Conservation (phyloP, 2,113 vertebrate species). For the Irena cyanogastra region DNA sequence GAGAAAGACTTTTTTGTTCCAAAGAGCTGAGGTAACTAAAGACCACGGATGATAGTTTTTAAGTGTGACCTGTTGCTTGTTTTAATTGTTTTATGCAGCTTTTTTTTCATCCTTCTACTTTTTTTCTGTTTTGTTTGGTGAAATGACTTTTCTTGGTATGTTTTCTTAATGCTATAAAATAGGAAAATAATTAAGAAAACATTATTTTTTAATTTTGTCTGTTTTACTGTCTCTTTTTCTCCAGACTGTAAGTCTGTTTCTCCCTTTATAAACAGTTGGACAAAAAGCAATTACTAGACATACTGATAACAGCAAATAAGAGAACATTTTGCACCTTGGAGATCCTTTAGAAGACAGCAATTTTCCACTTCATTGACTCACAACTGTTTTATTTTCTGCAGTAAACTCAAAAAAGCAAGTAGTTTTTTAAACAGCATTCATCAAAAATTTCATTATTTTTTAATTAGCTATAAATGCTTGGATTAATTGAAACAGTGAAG, state of each 20-base stretch:
- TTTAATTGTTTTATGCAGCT: neutral
- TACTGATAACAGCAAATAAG: constrained; percentile 46
- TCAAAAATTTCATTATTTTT: neutral
- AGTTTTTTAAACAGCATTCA: neutral
- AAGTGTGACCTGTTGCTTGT: neutral
- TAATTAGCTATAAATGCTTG: constrained; percentile 11
- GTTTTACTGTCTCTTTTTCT: neutral
- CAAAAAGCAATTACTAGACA: constrained; percentile 53
- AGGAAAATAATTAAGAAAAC: neutral
- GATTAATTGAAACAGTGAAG: constrained; percentile 15
- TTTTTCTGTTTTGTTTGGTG: neutral
- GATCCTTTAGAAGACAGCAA: constrained; percentile 38
- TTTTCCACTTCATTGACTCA: constrained; percentile 58
- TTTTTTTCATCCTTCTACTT: neutral
- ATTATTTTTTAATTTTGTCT: neutral
- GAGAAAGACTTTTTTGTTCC: neutral
- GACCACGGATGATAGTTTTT: neutral
- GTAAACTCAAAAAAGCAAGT: constrained; percentile 8
- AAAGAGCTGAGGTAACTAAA: neutral
- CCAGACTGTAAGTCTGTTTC: neutral
- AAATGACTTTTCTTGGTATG: neutral
- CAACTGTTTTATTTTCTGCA: constrained; percentile 44
- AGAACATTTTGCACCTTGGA: constrained; percentile 43
- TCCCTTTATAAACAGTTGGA: neutral
- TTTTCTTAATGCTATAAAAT: neutral